Evolutionary conservation across 2,113 vertebrate genomes (phyloP), one percentile per base, ranked within the genome.

Genomic region (Muscicapa adusta): DNA sequence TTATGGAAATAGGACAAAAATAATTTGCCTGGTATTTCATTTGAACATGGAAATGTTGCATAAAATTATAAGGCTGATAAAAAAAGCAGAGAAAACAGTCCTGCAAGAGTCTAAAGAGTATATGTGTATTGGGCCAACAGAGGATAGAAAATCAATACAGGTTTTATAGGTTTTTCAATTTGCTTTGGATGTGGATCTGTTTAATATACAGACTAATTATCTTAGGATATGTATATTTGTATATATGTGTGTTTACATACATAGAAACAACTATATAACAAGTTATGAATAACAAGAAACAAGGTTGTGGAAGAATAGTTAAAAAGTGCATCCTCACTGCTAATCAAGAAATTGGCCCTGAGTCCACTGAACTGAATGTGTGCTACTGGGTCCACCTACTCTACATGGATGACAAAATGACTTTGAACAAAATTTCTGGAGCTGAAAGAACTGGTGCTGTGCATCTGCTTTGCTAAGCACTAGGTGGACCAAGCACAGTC

Each of bases 51-150:
- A 68, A 65, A 75, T n/a, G 8, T 61, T 61, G 54, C 25, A 54
- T 20, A 72, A 67, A 91, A 65, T 54, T 40, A 68, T 43, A 7
- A 87, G n/a, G n/a, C 29, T 45, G 43, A 62, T 62, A 62, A 92
- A 89, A 92, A 89, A 93, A 66, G 28, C 1, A 2, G 24, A 47
- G 45, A 61, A 66, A 82, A 76, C 47, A 7, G 12, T 29, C 15
- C 54, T 56, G 24, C 50, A 66, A 28, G 38, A 77, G 50, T 40
- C 47, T 31, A 51, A 18, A 89, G 6, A 47, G 22, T 1, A 0
- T 15, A 34, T 18, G 0, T 9, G 45, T 23, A 72, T 3, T 66
- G 25, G 25, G 51, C 58, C 1, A 4, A 63, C 5, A 38, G 51
- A 66, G 57, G 36, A 62, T 6, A 85, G n/a, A 84, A 20, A 61